Base-by-base conservation (phyloP, 2,888 invertebrate species). In the Panopea generosa region DNA sequence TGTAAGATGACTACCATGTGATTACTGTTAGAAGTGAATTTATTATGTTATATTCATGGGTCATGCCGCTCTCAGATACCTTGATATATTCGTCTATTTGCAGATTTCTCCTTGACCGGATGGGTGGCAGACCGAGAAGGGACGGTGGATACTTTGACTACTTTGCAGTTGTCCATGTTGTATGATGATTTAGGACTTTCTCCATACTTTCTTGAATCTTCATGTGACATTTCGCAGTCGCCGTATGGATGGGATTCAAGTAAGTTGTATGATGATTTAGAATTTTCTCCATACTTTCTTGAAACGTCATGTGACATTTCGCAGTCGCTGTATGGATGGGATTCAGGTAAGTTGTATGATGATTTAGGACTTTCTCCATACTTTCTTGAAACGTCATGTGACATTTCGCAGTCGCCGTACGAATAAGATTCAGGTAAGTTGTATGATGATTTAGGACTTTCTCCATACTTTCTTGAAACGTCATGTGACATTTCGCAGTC, bases 101-200 rank as follows among this genome's bases (percentile, higher is more conserved):
- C 33, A 33, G 33, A 33, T 33, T 33, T 33, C 11, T 33, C 33
- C 33, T 33, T 33, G 33, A 11, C 4, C 33, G 33, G 4, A 33
- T 33, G 33, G 33, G 33, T 33, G 11, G 33, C 33, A 33, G 33
- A 33, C 4, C 33, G 11, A 7, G 33, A 11, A 7, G 11, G 4
- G 33, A 33, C 33, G 11, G 11, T 33, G 4, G 33, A 33, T 7
- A 33, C 33, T 33, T 7, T 33, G 33, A 11, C 4, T 33, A 11
- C 33, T 11, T 33, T 33, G 33, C 33, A 33, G 33, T 33, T 57
- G 45, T 59, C 77, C 11, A 20, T 66, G 45, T 50, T 83, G 22
- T 66, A 77, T 29, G 83, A 85, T 49, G 59, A 78, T 14, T 60
- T 83, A 14, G 82, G 77, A 9, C 59, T 85, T 6, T 59, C 82